Evolutionary conservation across 2,113 vertebrate genomes (phyloP), one percentile per base, ranked within the genome.

Genomic region (Gallinago jamesoni): DNA sequence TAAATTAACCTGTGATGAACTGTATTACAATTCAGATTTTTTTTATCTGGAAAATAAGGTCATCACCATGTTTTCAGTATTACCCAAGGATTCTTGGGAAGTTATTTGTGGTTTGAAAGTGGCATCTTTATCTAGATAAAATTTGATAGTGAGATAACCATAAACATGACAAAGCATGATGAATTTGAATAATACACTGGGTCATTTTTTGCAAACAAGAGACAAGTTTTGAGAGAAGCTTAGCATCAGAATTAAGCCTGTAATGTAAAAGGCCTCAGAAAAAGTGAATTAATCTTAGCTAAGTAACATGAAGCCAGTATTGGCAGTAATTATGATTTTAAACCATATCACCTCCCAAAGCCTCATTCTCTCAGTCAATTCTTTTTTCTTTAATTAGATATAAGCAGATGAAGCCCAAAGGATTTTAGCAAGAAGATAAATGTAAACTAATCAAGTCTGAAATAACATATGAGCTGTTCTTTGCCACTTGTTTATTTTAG

Each of bases 401-500:
- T 45, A 87, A 94, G 64, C 73, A 91, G 57, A 94, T 68, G 74
- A 96, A 87, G 6, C 81, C 53, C 75, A 84, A 85, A 91, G 60
- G 77, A 89, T 89, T 96, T 92, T 64, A 76, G 5, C 45, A 84
- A 93, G 81, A 89, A 84, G 37, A 91, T 37, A 89, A 87, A 95
- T 37, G 45, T 57, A 87, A 87, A 83, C 78, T 63, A 89, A 93
- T 87, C 74, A 85, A 62, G 56, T 87, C 53, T 93, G 45, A 96
- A 93, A 84, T 89, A 96, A 50, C 33, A 43, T 30, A 63, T 69
- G 74, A 89, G 55, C 66, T 76, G 17, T 55, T 92, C 66, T 85
- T 93, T 86, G 68, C 68, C 55, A 37, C 67, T 87, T 75, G 24
- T 85, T 92, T 95, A 59, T 60, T 87, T 79, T 48, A 84, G 66